Base-by-base conservation (phyloP, 2,113 vertebrate genomes). In the Pedetes capensis region DNA sequence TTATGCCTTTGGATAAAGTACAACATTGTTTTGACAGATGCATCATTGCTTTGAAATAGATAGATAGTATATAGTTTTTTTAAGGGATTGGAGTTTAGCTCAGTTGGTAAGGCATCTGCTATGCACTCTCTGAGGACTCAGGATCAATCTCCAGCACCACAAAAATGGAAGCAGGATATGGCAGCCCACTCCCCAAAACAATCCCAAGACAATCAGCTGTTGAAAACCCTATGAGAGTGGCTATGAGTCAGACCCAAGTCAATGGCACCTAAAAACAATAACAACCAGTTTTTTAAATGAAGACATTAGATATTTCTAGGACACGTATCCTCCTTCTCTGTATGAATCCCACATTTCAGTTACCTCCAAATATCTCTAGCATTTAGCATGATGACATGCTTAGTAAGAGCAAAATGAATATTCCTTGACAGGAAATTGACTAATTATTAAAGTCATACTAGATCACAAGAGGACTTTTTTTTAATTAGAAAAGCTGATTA, bases 401-500 rank as follows among this genome's bases (percentile, higher is more conserved):
- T 78, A 90, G 69, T 53, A 79, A 79, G 10, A 74, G 12, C 8
- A 95, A 91, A 87, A 55, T 93, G 32, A 68, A 22, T 9, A 80
- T 39, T 81, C 12, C 12, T 51, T 51, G 59, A 29, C 29, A 95
- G 12, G 34, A 34, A 51, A 5, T 51, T 90, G 29, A 89, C 49
- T 16, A n/a, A n/a, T n/a, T n/a, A n/a, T 25, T 85, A 93, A 89
- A 9, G 14, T 90, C 42, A 85, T 37, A 34, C 6, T 18, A 93
- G 47, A 61, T 53, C 27, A 49, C 34, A 63, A 63, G 32, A 85
- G 69, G 25, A 83, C 1, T 91, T 87, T 95, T 61, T 47, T 89
- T 93, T 85, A 85, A 66, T 91, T 84, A 22, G 34, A 91, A 96
- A 91, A 86, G 66, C 14, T 80, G 32, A 71, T 80, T 87, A 69